Base-by-base conservation (phyloP, 2,888 invertebrate genomes). In the Hipparchia sbordonii region DNA sequence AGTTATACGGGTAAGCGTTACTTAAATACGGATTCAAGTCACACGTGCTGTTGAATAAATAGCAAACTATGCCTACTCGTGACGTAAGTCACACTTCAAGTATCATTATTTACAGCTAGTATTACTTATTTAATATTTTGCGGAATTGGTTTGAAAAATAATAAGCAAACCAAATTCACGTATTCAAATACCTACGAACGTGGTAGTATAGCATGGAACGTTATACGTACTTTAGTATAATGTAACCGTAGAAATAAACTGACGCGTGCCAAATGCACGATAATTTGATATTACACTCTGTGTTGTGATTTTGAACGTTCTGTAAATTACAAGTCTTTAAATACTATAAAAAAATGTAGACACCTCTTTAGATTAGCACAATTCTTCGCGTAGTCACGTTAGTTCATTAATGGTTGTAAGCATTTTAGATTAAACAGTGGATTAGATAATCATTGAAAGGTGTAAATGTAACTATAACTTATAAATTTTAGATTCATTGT, bases 251-350 rank as follows among this genome's bases (percentile, higher is more conserved):
- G 88, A 74, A 73, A 76, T 80, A 79, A 80, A 78, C 70, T 80
- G 82, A 81, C 82, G 81, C 90, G 93, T 92, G 93, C 92, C 88
- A 84, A 85, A 80, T 80, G 93, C 93, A 91, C 93, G 92, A 87
- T 88, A 91, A 92, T 92, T 82, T 90, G 90, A 92, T 92, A 92
- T 91, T 92, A 93, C 94, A 94, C 94, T 94, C 94, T 94, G 94
- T 94, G 94, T 94, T 94, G 94, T 94, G 94, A 94, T 93, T 93
- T 94, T 94, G 89, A 92, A 90, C 88, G 90, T 91, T 93, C 93
- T 93, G 93, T 94, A 93, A 89, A 93, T 89, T 93, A 91, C 88
- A 85, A 89, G 81, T 89, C 90, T 90, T 90, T 88, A 82, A 88
- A 85, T 87, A 89, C 85, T 90, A 88, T 87, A 84, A 87, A 84